These are phyloP conservation scores for Dynastes grantii DNA, from an alignment of 2,888 invertebrate genomes.

Conservation along the genomic window DNA sequence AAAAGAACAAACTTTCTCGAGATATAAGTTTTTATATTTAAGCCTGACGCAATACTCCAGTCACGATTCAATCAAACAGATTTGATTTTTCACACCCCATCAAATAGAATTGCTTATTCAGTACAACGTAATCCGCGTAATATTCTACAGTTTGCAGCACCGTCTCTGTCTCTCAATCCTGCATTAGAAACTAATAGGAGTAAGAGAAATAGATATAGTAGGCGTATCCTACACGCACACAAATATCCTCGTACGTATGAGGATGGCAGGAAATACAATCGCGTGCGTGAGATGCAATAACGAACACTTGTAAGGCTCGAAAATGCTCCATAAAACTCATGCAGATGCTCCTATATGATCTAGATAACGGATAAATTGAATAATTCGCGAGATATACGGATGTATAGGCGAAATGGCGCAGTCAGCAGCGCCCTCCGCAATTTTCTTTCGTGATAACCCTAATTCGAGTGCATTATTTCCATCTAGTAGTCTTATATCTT, in stretches of 20 bases:
- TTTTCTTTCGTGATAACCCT: constrained; percentile 44
- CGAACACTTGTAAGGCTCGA: constrained; percentile 64
- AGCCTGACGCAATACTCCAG: constrained; percentile 57
- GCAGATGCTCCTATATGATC: constrained; percentile 59
- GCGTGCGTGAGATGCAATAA: constrained; percentile 58
- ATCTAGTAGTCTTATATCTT: constrained; percentile 21
- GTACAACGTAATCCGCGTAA: constrained; percentile 59
- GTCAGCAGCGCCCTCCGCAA: constrained; percentile 55
- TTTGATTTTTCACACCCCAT: constrained; percentile 65
- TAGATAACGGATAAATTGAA: constrained; percentile 56
- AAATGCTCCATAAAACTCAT: constrained; percentile 63
- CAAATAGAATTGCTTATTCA: constrained; percentile 66
- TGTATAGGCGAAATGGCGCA: constrained; percentile 40
- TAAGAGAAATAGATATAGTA: constrained; percentile 6
- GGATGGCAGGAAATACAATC: constrained; percentile 50
- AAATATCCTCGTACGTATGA: background rate
- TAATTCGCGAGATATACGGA: constrained; percentile 56
- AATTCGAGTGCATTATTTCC: constrained; percentile 42
- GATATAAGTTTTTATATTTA: constrained; percentile 45
- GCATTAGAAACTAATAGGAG: background rate
- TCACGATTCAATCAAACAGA: constrained; percentile 64
- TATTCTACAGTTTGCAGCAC: constrained; percentile 52
- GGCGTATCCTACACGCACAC: constrained; percentile 25
- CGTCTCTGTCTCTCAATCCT: background rate
- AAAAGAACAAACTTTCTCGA: constrained; percentile 25